phyloP scores from a whole-genome alignment of 2,797 vertebrate genomes.

The Microctenopoma lineatum region DNA sequence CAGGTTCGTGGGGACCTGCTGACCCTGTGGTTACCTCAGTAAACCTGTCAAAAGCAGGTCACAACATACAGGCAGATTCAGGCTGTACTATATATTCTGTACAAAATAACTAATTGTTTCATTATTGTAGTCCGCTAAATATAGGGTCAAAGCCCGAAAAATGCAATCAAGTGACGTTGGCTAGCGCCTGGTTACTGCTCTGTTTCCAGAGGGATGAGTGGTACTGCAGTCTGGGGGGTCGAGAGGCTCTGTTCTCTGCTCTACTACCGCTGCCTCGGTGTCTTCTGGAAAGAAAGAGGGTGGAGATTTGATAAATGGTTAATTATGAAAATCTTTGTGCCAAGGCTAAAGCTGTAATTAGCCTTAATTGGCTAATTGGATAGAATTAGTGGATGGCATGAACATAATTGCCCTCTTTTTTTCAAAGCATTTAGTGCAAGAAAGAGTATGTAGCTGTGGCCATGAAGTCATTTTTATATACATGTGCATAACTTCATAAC shows the following conservation, averaged over 20 bases:
- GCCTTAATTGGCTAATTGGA: constrained; percentile 81
- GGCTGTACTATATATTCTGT: neutral
- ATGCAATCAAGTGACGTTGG: constrained; percentile 12
- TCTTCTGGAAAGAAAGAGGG: constrained; percentile 60
- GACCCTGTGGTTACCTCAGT: constrained; percentile 46
- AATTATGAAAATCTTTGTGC: constrained; percentile 78
- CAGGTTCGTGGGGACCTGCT: constrained; percentile 23
- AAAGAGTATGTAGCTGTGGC: constrained; percentile 28
- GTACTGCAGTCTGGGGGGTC: constrained; percentile 25
- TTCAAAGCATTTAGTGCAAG: constrained; percentile 52
- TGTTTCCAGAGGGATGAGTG: constrained; percentile 37
- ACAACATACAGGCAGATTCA: neutral
- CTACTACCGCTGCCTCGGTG: constrained; percentile 47
- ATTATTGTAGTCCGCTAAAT: constrained; percentile 28
- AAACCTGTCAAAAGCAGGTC: constrained; percentile 13
- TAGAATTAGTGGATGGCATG: constrained; percentile 71
- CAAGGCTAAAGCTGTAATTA: constrained; percentile 79
- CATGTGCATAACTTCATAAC: constrained; percentile 3
- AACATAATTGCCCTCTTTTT: constrained; percentile 64
- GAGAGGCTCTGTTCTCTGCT: constrained; percentile 21
- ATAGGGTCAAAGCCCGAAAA: constrained; percentile 26
- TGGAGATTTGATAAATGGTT: constrained; percentile 78
- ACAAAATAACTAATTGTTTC: constrained; percentile 34
- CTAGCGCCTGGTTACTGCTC: constrained; percentile 5
- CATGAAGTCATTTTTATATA: constrained; percentile 14